These are phyloP conservation scores for Hesperia comma DNA, from an alignment of 2,888 invertebrate genomes.

Conservation along the genomic window DNA sequence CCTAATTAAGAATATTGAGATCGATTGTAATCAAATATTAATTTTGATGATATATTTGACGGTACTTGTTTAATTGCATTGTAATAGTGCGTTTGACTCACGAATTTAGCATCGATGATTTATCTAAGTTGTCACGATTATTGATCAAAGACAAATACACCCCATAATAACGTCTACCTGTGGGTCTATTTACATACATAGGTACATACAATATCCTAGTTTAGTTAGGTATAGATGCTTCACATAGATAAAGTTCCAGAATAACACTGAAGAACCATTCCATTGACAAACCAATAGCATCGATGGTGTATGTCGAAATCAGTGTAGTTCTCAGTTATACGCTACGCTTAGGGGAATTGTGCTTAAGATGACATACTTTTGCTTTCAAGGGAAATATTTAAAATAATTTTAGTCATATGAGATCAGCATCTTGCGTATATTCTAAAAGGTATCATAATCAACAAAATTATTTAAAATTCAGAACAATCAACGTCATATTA, in stretches of 20 bases:
- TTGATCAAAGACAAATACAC: background rate
- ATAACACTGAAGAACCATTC: no score
- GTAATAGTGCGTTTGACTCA: background rate
- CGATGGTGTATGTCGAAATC: no score
- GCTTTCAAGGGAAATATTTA: conserved; percentile 21
- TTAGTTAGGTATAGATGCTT: no score
- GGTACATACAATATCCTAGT: no score
- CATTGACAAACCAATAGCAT: no score
- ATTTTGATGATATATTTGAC: background rate
- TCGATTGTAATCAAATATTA: conserved; percentile 10
- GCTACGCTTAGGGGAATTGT: conserved; percentile 4
- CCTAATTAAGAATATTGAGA: conserved; percentile 9
- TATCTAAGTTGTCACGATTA: background rate
- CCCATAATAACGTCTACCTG: no score
- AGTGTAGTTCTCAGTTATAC: no score
- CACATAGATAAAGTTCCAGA: no score
- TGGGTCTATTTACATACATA: no score
- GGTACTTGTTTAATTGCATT: background rate
- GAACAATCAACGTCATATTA: no score
- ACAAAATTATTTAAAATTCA: no score
- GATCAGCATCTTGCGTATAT: conserved; percentile 5
- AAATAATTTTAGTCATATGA: conserved; percentile 35
- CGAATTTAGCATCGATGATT: background rate
- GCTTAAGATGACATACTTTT: conserved; percentile 15
- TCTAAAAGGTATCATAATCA: no score